These are phyloP conservation scores for Rhea pennata DNA, from an alignment of 2,113 vertebrate genomes.

Conservation along the genomic window DNA sequence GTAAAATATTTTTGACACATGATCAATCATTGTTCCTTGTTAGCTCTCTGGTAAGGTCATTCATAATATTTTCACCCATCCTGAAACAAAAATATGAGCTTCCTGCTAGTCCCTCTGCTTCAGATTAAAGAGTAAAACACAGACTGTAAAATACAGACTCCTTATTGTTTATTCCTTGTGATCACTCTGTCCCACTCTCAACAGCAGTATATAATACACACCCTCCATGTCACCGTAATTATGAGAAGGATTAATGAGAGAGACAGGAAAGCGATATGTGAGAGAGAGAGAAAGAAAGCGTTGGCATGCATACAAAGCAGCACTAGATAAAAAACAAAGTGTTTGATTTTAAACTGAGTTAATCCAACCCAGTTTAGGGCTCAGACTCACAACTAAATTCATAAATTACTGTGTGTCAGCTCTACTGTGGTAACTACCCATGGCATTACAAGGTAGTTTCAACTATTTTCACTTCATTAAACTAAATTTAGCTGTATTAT, in stretches of 20 bases:
- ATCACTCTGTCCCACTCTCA: neutral
- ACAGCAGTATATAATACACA: neutral
- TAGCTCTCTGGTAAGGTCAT: neutral
- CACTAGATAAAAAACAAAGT: neutral
- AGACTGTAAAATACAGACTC: neutral
- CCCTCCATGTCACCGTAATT: neutral
- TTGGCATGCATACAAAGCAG: neutral
- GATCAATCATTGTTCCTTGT: neutral
- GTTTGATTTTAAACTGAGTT: neutral
- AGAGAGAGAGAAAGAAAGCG: neutral
- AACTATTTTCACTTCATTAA: conserved; percentile 6
- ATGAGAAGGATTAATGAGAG: neutral
- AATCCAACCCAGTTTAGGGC: neutral
- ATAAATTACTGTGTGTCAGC: neutral
- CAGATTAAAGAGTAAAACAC: neutral
- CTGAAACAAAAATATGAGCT: neutral
- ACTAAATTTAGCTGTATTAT: conserved; percentile 26
- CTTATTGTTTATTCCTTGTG: neutral
- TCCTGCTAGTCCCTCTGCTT: neutral
- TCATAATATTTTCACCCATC: neutral
- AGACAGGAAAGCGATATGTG: neutral
- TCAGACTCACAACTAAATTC: neutral
- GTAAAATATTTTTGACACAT: neutral
- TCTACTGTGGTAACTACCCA: neutral
- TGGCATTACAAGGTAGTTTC: neutral